These are phyloP conservation scores for Rhinolophus sinicus DNA, from an alignment of 2,113 vertebrate species.

Conservation along the genomic window DNA sequence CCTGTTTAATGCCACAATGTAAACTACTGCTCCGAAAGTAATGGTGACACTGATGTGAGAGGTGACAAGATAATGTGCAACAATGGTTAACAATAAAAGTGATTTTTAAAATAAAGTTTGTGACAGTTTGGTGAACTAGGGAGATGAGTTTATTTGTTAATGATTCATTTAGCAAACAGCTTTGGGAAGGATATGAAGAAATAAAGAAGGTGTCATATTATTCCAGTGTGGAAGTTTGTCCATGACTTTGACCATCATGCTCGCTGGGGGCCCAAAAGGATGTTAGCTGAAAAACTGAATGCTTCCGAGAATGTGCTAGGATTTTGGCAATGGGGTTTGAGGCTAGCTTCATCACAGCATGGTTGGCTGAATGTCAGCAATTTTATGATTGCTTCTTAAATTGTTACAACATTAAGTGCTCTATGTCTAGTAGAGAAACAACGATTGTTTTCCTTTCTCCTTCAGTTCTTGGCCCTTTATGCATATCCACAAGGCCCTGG, in stretches of 20 bases:
- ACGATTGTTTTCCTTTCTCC: not conserved
- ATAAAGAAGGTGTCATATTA: not conserved
- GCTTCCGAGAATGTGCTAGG: not conserved
- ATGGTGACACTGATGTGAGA: not conserved
- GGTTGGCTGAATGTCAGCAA: not conserved
- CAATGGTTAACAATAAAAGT: not conserved
- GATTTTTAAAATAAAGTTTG: slow-evolving; percentile 13
- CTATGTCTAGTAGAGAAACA: slow-evolving; percentile 26
- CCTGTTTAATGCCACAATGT: not conserved
- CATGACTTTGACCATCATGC: not conserved
- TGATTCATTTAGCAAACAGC: not conserved
- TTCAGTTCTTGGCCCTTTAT: not conserved
- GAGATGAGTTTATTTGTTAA: not conserved
- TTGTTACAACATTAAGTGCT: not conserved
- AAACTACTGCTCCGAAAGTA: not conserved
- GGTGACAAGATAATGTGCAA: not conserved
- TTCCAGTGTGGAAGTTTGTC: accelerated
- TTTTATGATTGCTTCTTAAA: slow-evolving; percentile 49
- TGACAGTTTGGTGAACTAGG: not conserved
- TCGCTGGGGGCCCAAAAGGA: not conserved
- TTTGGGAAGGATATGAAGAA: not conserved
- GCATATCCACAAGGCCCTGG: not conserved
- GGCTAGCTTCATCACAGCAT: not conserved
- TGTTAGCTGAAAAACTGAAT: not conserved
- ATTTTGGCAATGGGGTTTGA: not conserved